phyloP scores from a whole-genome alignment of 1,140 invertebrate genomes.

The Hyles euphorbiae region DNA sequence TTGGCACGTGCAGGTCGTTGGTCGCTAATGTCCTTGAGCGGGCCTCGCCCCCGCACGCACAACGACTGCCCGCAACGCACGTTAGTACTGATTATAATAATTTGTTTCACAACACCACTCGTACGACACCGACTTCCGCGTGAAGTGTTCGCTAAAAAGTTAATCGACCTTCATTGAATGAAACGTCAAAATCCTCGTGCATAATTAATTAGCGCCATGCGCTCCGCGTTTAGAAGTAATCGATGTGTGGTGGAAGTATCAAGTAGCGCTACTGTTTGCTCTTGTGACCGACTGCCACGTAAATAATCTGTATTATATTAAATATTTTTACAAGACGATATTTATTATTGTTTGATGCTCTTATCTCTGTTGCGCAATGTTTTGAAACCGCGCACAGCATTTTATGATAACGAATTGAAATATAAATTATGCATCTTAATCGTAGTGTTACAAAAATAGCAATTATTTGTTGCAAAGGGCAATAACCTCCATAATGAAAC shows the following conservation, averaged over 20 bases:
- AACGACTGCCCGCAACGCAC: slow-evolving; percentile 1
- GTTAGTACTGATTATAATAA: slow-evolving; percentile 8
- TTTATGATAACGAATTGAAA: too few relatives aligned
- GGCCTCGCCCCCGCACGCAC: slow-evolving; percentile 51
- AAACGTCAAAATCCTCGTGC: slow-evolving; percentile 21
- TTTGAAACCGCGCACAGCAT: too few relatives aligned
- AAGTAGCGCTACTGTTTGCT: neutral
- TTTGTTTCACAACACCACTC: slow-evolving; percentile 14
- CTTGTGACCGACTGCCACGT: neutral
- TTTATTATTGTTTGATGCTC: too few relatives aligned
- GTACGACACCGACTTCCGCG: slow-evolving; percentile 28
- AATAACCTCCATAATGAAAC: too few relatives aligned
- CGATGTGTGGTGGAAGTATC: slow-evolving; percentile 1
- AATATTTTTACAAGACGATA: too few relatives aligned
- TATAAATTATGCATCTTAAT: too few relatives aligned
- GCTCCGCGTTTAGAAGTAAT: slow-evolving; percentile 1
- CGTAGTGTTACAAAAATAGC: too few relatives aligned
- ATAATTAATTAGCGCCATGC: slow-evolving; percentile 10
- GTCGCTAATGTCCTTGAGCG: slow-evolving; percentile 63
- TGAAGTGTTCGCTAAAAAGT: slow-evolving; percentile 28
- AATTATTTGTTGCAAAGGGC: too few relatives aligned
- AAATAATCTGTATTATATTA: neutral
- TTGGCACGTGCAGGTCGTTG: slow-evolving; percentile 48
- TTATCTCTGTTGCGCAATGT: too few relatives aligned
- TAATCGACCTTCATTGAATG: slow-evolving; percentile 28